These are phyloP conservation scores for Pachyrhynchus sulphureomaculatus DNA, from an alignment of 1,140 invertebrate genomes.

Conservation along the genomic window DNA sequence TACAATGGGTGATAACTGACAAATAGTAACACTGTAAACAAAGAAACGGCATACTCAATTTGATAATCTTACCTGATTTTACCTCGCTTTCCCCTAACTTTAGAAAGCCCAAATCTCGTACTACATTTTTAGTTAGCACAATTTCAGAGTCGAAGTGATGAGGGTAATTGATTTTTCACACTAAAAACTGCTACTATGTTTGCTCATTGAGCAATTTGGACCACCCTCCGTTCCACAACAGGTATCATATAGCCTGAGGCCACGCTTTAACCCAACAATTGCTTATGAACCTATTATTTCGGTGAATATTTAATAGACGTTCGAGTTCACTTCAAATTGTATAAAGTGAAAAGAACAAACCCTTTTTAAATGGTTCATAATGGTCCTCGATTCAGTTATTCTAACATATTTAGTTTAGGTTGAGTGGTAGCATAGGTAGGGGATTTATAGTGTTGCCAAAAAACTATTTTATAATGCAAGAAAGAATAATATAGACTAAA, in stretches of 20 bases:
- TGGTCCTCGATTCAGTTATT: constrained; percentile 9
- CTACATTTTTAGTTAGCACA: constrained; percentile 2
- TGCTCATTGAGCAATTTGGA: constrained; percentile 18
- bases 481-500: no score
- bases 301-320: constrained; percentile 23
- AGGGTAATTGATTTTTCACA: constrained; percentile 35
- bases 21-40: no score
- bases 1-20: no score
- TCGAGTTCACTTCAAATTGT: constrained; percentile 27
- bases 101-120: no score
- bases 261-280: constrained; percentile 16
- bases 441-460: not conserved
- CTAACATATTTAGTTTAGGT: constrained; percentile 6
- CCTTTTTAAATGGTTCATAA: constrained; percentile 5
- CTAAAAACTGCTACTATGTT: constrained; percentile 22
- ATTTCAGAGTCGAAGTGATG: constrained; percentile 10
- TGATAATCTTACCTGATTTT: no score
- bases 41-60: no score
- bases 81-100: no score
- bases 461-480: not conserved
- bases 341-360: constrained; percentile 13
- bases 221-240: constrained; percentile 25
- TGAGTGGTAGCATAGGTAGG: not conserved
- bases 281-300: constrained; percentile 31
- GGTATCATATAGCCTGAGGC: constrained; percentile 32